Conservation (phyloP, 2,888 invertebrate species). For the Gonocerus acuteangulatus region DNA sequence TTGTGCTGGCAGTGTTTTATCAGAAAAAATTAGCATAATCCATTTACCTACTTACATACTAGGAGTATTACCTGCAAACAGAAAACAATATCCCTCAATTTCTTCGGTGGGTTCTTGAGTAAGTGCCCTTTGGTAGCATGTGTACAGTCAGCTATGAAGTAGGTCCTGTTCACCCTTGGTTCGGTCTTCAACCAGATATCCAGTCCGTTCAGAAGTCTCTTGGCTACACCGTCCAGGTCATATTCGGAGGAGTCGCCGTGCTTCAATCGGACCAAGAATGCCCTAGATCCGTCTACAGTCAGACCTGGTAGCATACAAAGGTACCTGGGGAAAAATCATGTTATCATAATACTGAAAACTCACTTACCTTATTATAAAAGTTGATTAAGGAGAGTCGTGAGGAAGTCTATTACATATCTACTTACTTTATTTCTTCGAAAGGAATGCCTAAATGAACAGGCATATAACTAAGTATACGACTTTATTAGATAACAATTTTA, state of each 20-base stretch:
- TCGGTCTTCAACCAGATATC: slow-evolving; percentile 1
- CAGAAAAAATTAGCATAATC: no score
- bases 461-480: no score
- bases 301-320: slow-evolving; percentile 3
- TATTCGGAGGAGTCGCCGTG: background rate
- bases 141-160: background rate
- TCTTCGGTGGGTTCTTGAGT: slow-evolving; percentile 2
- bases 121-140: background rate
- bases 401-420: no score
- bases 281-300: background rate
- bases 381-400: no score
- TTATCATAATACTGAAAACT: no score
- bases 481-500: no score
- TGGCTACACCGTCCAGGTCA: background rate
- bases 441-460: no score
- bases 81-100: background rate
- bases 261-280: background rate
- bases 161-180: background rate
- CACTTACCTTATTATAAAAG: no score
- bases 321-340: no score
- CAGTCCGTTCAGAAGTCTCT: background rate
- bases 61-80: slow-evolving; percentile 14
- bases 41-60: no score
- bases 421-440: no score
- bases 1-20: no score